These are phyloP conservation scores for Actinopyga echinites DNA, from an alignment of 53 echinoderm and acorn worm species.

Conservation along the genomic window DNA sequence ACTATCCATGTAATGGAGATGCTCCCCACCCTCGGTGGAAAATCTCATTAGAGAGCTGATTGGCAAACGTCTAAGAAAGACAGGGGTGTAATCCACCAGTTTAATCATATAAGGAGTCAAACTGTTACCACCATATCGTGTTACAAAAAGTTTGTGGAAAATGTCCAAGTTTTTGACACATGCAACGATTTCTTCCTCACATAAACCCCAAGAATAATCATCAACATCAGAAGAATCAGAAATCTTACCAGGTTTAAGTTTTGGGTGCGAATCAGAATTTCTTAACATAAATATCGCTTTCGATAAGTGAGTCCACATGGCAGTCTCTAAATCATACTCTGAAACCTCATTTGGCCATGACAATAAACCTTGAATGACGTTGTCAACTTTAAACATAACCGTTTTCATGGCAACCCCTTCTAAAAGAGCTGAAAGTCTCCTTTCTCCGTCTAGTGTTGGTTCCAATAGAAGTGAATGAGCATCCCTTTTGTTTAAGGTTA, in stretches of 20 bases:
- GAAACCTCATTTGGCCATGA: not conserved
- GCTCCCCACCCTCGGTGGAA: slow-evolving; percentile 33
- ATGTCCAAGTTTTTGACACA: not conserved
- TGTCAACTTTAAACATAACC: not conserved
- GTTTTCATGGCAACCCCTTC: not conserved
- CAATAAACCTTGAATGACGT: not conserved
- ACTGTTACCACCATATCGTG: not conserved
- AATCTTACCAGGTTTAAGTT: too few relatives aligned
- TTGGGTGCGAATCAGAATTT: not conserved
- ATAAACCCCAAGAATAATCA: slow-evolving; percentile 10
- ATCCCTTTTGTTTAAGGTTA: slow-evolving; percentile 31
- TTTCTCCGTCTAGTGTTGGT: not conserved
- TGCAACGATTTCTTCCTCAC: not conserved
- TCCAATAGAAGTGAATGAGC: slow-evolving; percentile 22
- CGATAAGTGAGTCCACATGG: not conserved
- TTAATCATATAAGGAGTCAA: not conserved
- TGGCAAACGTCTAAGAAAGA: not conserved
- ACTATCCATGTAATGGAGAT: not conserved
- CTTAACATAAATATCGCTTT: not conserved
- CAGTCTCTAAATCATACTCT: not conserved
- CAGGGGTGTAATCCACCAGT: not conserved
- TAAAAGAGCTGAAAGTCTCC: not conserved
- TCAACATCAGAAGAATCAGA: too few relatives aligned
- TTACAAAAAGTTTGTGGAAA: slow-evolving; percentile 9
- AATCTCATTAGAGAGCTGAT: slow-evolving; percentile 10